Evolutionary conservation across 2,113 vertebrate genomes (phyloP).

Genomic region (Oreochromis tanganicae): DNA sequence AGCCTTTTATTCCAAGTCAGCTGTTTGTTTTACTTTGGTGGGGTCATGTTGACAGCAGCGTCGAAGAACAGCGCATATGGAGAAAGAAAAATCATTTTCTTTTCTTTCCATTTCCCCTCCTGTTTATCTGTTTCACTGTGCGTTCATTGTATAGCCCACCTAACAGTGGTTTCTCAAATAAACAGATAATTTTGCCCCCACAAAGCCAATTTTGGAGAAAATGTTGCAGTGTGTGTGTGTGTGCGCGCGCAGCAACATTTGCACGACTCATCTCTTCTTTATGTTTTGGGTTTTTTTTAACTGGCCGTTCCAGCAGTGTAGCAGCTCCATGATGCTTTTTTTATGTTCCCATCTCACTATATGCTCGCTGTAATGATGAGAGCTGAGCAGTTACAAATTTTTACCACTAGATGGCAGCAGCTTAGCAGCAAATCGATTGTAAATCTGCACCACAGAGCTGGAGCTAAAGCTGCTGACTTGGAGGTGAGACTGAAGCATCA

Average conservation of each 20-base stretch:
- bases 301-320: not conserved
- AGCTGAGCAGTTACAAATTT: not conserved
- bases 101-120: not conserved
- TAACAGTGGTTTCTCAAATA: not conserved
- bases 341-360: not conserved
- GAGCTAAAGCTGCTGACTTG: not conserved
- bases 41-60: not conserved
- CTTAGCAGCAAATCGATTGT: not conserved
- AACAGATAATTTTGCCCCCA: not conserved
- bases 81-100: not conserved
- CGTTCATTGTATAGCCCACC: not conserved
- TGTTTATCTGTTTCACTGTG: not conserved
- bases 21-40: conserved; percentile 49
- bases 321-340: not conserved
- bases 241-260: accelerated
- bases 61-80: not conserved
- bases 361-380: not conserved
- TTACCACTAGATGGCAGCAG: conserved; percentile 46
- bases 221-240: accelerated
- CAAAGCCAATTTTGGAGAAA: not conserved
- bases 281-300: not conserved
- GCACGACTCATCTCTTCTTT: not conserved
- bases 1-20: conserved; percentile 16
- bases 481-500: not conserved
- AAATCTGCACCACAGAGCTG: not conserved